Evolutionary conservation across 2,888 invertebrate species (phyloP).

Genomic region (Resseliella maxima): DNA sequence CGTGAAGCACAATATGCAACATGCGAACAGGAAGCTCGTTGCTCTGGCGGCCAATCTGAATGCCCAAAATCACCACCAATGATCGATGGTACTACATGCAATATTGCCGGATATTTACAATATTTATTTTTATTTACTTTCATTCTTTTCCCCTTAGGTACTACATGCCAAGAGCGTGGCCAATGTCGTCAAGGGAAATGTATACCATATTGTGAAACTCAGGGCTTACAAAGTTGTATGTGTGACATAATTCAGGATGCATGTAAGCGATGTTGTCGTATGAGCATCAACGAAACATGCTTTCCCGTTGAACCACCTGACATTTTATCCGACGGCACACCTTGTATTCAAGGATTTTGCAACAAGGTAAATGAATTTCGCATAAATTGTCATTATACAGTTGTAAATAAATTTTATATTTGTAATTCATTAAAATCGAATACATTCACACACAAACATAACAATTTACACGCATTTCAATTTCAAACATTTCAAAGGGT

Average conservation of each 20-base stretch:
- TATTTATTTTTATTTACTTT: no score
- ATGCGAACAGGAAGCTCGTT: constrained; percentile 90
- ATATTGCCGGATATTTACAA: no score
- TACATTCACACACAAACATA: background rate
- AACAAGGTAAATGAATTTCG: constrained; percentile 79
- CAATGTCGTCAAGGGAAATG: constrained; percentile 92
- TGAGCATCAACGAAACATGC: constrained; percentile 91
- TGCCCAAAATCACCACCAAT: constrained; percentile 90
- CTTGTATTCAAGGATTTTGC: constrained; percentile 96
- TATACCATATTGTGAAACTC: constrained; percentile 94
- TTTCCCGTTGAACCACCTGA: constrained; percentile 90
- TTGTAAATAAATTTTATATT: background rate
- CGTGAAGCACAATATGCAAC: constrained; percentile 91
- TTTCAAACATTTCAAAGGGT: constrained; percentile 73
- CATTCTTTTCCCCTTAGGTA: no score
- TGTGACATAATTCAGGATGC: constrained; percentile 93
- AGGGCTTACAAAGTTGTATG: constrained; percentile 94
- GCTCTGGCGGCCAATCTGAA: constrained; percentile 83
- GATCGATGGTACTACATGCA: constrained; percentile 84
- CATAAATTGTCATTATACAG: constrained; percentile 16
- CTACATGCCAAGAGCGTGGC: constrained; percentile 91
- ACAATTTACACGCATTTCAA: background rate
- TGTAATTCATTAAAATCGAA: background rate
- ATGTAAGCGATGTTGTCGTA: constrained; percentile 93
- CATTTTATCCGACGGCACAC: constrained; percentile 91